These are phyloP conservation scores for Koerneria pararmatus DNA, from an alignment of 2,888 invertebrate species.

Conservation along the genomic window DNA sequence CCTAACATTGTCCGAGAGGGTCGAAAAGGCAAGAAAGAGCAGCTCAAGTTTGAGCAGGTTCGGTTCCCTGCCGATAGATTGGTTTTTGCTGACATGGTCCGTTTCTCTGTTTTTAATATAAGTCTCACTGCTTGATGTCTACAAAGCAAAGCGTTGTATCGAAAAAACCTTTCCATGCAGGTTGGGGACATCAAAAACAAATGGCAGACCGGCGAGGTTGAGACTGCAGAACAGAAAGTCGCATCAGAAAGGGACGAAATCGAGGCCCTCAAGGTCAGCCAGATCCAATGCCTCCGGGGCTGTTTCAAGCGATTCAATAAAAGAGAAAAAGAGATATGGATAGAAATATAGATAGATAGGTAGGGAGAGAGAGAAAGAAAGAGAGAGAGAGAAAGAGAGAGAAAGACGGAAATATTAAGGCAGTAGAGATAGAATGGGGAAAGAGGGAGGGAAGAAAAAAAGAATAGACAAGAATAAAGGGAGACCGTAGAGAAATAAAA, in stretches of 20 bases:
- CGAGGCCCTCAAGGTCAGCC: constrained; percentile 51
- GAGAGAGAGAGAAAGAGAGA: no score
- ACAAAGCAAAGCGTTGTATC: constrained; percentile 15
- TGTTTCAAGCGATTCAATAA: no score
- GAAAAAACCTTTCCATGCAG: constrained; percentile 28
- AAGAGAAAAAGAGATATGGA: no score
- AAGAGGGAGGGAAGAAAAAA: no score
- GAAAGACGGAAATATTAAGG: no score
- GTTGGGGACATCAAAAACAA: constrained; percentile 58
- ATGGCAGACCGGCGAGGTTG: constrained; percentile 59
- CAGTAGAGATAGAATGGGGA: no score
- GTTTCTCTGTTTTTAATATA: not conserved
- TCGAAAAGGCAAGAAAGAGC: constrained; percentile 37
- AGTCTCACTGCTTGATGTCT: not conserved
- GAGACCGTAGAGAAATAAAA: no score
- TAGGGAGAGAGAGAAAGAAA: no score
- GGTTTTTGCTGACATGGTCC: constrained; percentile 19
- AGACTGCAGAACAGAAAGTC: constrained; percentile 51
- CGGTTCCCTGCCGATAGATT: constrained; percentile 25
- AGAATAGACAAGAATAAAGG: no score
- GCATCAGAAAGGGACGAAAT: constrained; percentile 49
- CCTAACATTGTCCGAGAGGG: constrained; percentile 42
- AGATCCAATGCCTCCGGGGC: not conserved
- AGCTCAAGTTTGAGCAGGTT: constrained; percentile 44
- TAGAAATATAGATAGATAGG: no score